A percentile compares a stretch with the other conserved stretches of the same genome.
These are phyloP conservation scores for Apomyelois bistriatella DNA, from an alignment of 2,888 invertebrate species.

Conservation along the genomic window DNA sequence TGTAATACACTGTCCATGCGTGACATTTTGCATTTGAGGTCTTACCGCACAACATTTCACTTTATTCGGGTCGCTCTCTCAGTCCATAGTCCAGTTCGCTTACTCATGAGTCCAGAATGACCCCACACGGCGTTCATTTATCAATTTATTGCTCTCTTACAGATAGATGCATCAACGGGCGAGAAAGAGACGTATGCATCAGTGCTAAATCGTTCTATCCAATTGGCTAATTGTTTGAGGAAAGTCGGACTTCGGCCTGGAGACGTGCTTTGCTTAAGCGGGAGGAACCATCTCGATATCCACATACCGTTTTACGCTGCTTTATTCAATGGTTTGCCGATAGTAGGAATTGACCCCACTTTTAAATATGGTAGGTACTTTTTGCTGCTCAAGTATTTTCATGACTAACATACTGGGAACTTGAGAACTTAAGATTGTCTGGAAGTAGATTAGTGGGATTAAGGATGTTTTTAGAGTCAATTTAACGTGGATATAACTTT, in stretches of 20 bases:
- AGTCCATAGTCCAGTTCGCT: too few relatives aligned
- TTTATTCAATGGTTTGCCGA: constrained; percentile 48
- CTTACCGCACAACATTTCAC: too few relatives aligned
- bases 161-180: constrained; percentile 66
- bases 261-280: constrained; percentile 52
- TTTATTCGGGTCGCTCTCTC: too few relatives aligned
- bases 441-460: too few relatives aligned
- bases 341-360: constrained; percentile 52
- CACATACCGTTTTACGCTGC: constrained; percentile 59
- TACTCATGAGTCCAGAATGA: too few relatives aligned
- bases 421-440: too few relatives aligned
- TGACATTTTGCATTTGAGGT: too few relatives aligned
- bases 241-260: constrained; percentile 46
- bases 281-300: constrained; percentile 55
- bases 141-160: constrained; percentile 3
- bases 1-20: too few relatives aligned
- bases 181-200: constrained; percentile 49
- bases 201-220: constrained; percentile 43
- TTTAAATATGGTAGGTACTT: constrained; percentile 49
- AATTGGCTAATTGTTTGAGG: constrained; percentile 44
- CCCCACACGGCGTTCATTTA: constrained; percentile 1
- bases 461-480: too few relatives aligned
- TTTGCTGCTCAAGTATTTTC: neutral
- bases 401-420: too few relatives aligned
- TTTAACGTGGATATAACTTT: too few relatives aligned